A percentile compares a stretch with the other conserved stretches of the same genome.
Conservation (phyloP, 2,888 invertebrate genomes). For the Anoncus sp. region DNA sequence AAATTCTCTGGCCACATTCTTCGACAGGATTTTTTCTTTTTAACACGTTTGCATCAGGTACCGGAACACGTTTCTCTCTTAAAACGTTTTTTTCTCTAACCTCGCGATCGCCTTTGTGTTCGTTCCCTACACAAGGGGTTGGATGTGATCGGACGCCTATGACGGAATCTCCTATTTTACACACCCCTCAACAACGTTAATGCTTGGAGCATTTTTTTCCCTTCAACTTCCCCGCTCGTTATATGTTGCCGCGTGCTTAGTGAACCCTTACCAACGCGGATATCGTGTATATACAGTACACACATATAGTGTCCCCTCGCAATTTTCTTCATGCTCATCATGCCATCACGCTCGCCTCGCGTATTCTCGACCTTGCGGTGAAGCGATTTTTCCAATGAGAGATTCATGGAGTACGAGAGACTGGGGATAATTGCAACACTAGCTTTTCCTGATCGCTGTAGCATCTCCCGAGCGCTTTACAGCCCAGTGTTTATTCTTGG, state of each 20-base stretch:
- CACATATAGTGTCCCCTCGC: slow-evolving; percentile 19
- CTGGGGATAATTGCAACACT: no score
- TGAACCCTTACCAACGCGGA: not conserved
- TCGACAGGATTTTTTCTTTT: not conserved
- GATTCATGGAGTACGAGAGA: no score
- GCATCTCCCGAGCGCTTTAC: no score
- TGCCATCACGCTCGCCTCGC: slow-evolving; percentile 23
- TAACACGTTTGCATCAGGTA: not conserved
- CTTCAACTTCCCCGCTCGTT: not conserved
- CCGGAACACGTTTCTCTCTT: not conserved
- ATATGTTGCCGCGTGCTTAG: not conserved
- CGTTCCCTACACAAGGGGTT: not conserved
- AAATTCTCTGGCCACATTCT: not conserved
- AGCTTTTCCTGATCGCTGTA: no score
- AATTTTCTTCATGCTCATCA: slow-evolving; percentile 24
- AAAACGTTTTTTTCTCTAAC: not conserved
- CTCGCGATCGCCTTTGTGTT: slow-evolving; percentile 3
- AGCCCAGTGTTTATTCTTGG: no score
- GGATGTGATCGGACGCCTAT: not conserved
- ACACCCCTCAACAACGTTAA: not conserved
- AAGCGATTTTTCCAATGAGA: slow-evolving; percentile 6
- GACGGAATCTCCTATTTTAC: slow-evolving; percentile 8
- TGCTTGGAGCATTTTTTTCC: not conserved
- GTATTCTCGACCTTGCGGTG: slow-evolving; percentile 42
- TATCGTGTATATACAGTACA: not conserved